Base-by-base conservation (phyloP, 2,797 vertebrate species). In the Danio aesculapii region DNA sequence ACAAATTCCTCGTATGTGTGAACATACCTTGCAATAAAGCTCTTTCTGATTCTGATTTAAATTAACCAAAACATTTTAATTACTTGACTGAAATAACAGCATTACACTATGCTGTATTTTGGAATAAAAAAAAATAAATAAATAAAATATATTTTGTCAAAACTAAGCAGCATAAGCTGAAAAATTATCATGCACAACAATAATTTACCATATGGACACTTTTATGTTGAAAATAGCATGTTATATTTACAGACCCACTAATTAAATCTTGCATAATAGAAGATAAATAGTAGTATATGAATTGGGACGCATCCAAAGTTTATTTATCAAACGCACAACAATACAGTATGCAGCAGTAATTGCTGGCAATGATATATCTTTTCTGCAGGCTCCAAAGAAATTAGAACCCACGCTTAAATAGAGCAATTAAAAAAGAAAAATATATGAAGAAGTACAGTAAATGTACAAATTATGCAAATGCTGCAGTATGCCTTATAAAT, bases 401-500 rank as follows among this genome's bases (percentile, higher is more conserved):
- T 21, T 73, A 59, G 13, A 59, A 47, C 55, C 47, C 13, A 16
- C 13, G 16, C 2, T 1, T 57, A 59, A 47, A 73, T 73, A 21
- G 55, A 59, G 43, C 71, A 59, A 47, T 58, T 47, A 73, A 59
- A 59, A 13, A 47, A 30, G 71, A 73, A 58, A 19, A 58, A 73
- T 46, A 46, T 52, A 73, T 59, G 43, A 21, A 73, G 2, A 21
- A 73, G 2, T 39, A 30, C 30, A 30, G 30, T 30, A 43, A 41
- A 75, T 64, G 39, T 19, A 64, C 19, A 73, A 16, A 73, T 59
- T 44, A 7, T 59, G 55, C 71, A 73, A 73, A 47, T 73, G 14
- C 52, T 59, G 71, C 55, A 46, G 2, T 46, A 16, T 1, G 69
- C 30, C 30, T 30, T 7, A 44, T 44, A n/a, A 19, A 71, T 57